Base-by-base conservation (phyloP, 2,797 vertebrate genomes). In the Hydrocynus forskahlii region DNA sequence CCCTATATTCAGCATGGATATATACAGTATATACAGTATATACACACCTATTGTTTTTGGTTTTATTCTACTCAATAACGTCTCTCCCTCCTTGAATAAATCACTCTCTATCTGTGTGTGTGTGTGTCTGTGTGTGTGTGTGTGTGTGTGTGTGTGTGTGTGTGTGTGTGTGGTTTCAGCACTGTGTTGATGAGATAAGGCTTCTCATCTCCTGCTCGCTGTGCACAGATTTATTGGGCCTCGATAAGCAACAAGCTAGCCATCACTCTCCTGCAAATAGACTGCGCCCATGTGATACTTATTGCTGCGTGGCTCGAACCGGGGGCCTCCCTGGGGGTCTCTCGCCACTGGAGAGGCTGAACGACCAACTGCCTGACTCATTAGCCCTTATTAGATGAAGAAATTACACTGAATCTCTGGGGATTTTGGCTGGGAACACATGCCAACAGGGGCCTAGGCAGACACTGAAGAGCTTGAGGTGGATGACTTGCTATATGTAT, bases 221-320 rank as follows among this genome's bases (percentile, higher is more conserved):
- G 94, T 95, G 96, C 95, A 95, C 95, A 96, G 96, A 97, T 98
- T 96, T 97, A 98, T 97, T 96, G 95, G 92, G 94, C 94, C 94
- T 94, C 93, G 94, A 95, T 95, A 95, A 95, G 95, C 95, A 95
- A 91, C 95, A 92, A 95, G 94, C 93, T 94, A 93, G 94, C 93
- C 96, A 96, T 96, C 95, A 93, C 90, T 97, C 95, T 96, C 95
- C 89, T 91, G 94, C 94, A 95, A 96, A 95, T 95, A 96, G 95
- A 96, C 95, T 91, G 95, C 95, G 95, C 95, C 35, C 62, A 29
- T 83, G 96, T 96, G 96, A 95, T 97, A 96, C 95, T 96, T 95
- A 96, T 95, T 96, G 95, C 95, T 90, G 94, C 94, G 93, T 38
- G 94, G 92, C 89, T 88, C 91, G 90, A 89, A 60, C 14, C 86